Conservation (phyloP, 2,113 vertebrate genomes). For the Rattus norvegicus region DNA sequence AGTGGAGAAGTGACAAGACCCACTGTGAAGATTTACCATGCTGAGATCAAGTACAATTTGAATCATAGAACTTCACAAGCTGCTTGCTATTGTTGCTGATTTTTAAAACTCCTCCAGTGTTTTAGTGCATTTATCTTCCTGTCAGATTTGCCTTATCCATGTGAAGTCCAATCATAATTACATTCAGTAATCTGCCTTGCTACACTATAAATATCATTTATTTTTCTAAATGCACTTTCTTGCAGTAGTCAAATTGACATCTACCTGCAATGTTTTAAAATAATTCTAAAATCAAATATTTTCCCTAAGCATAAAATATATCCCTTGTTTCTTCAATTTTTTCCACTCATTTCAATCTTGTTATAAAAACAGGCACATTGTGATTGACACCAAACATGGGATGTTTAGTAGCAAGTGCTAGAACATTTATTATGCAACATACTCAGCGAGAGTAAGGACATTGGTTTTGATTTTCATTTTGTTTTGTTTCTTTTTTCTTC, state of each 20-base stretch:
- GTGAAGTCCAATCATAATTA: conserved; percentile 31
- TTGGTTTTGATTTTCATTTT: background rate
- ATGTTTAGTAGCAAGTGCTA: background rate
- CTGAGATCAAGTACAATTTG: background rate
- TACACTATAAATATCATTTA: background rate
- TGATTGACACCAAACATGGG: background rate
- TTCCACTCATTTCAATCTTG: background rate
- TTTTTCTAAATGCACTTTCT: conserved; percentile 37
- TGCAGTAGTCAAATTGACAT: background rate
- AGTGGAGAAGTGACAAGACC: background rate
- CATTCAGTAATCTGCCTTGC: background rate
- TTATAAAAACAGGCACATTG: background rate
- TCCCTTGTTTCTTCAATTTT: background rate
- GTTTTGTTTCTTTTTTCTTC: background rate
- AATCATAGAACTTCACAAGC: background rate
- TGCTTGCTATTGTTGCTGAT: background rate
- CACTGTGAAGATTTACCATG: background rate
- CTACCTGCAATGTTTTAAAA: conserved; percentile 26
- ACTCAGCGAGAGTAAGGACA: background rate
- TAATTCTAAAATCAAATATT: conserved; percentile 45
- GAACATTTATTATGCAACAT: background rate
- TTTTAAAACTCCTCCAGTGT: background rate
- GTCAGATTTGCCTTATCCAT: background rate
- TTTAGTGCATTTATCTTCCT: conserved; percentile 3
- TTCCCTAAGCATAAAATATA: background rate